Evolutionary conservation across 2,797 vertebrate species (phyloP).

Genomic region (Squalus acanthias): DNA sequence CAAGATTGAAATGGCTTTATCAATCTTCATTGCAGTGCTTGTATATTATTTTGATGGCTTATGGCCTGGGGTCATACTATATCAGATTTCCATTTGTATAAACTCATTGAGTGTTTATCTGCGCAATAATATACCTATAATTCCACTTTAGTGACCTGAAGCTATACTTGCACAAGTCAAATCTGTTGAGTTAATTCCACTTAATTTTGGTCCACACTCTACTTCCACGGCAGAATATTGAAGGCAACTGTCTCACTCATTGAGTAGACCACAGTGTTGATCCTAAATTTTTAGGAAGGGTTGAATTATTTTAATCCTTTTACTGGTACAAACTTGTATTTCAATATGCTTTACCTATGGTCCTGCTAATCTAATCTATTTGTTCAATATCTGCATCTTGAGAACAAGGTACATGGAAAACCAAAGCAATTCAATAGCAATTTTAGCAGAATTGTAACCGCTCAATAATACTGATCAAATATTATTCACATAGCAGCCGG

Average conservation of each 20-base stretch:
- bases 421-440: neutral
- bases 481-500: neutral
- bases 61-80: neutral
- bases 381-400: neutral
- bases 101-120: neutral
- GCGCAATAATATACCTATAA: neutral
- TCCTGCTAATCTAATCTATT: neutral
- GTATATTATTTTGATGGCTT: neutral
- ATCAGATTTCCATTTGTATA: constrained; percentile 7
- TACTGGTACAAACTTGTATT: neutral
- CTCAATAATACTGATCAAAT: neutral
- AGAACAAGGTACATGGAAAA: constrained; percentile 11
- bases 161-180: neutral
- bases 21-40: neutral
- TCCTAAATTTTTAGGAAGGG: neutral
- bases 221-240: neutral
- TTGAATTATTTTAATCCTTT: neutral
- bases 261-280: neutral
- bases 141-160: neutral
- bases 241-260: neutral
- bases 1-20: neutral
- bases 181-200: neutral
- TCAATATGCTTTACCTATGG: neutral
- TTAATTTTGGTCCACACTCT: neutral
- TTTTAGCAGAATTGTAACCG: neutral